Evolutionary conservation across 2,888 invertebrate genomes (phyloP), one percentile per base, ranked within the genome.

Genomic region (Zhuqinia jingwanae): DNA sequence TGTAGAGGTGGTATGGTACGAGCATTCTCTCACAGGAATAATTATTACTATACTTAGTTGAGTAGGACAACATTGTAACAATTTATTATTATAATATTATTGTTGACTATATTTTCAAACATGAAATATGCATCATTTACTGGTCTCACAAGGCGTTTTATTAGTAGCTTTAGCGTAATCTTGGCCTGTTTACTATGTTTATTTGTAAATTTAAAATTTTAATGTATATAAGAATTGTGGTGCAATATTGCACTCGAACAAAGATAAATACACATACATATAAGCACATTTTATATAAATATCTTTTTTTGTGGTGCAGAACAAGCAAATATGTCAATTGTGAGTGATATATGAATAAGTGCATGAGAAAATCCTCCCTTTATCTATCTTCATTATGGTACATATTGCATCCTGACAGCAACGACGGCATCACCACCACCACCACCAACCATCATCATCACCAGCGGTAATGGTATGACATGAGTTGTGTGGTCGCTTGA

Each of bases 351-450:
- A 83, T 83, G 82, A 20, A 76, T 30, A 36, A 63, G 70, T 36
- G 63, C 84, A 68, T 84, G 84, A 84, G 84, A 84, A 84, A 82
- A 84, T 68, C 56, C 27, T n/a, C n/a, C n/a, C n/a, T 22, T 84
- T 84, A 68, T 68, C 79, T 36, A 80, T 70, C 68, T 36, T 27
- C 68, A 53, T 75, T 50, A 53, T 78, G 50, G 36, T 36, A 70
- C 45, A 79, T 58, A 65, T 65, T 42, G 22, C 70, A 25, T 83
- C 76, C 76, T 85, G 78, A 85, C 60, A 85, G 58, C 36, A 10
- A 22, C 11, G n/a, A n/a, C n/a, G n/a, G n/a, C n/a, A n/a, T n/a
- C n/a, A n/a, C n/a, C n/a, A n/a, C n/a, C n/a, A n/a, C n/a, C n/a
- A n/a, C n/a, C n/a, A n/a, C n/a, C n/a, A n/a, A n/a, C n/a, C n/a